phyloP scores from a whole-genome alignment of 2,888 invertebrate genomes.

The Plusia festucae region DNA sequence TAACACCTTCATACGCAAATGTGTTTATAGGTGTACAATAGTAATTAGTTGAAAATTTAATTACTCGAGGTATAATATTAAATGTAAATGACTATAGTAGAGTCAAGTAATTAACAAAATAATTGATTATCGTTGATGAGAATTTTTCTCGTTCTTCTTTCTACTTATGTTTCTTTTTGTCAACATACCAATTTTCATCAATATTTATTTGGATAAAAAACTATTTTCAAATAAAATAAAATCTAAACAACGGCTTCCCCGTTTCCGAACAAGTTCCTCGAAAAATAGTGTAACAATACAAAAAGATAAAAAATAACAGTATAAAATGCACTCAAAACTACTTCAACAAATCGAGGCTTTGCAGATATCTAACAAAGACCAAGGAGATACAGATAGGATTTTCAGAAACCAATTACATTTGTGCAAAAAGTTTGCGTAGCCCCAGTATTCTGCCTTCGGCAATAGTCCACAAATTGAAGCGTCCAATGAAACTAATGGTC shows the following conservation, averaged over 20 bases:
- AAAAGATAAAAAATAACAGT: not conserved
- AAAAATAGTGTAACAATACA: not conserved
- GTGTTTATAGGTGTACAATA: constrained; percentile 35
- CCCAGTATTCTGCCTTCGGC: constrained; percentile 38
- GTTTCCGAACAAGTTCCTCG: no score
- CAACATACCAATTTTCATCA: no score
- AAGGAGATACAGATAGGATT: constrained; percentile 32
- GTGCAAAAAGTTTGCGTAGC: constrained; percentile 48
- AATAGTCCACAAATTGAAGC: constrained; percentile 58
- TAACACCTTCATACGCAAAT: constrained; percentile 47
- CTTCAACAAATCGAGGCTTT: constrained; percentile 20
- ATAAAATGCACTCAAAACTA: constrained; percentile 22
- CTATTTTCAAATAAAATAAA: no score
- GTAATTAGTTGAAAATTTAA: constrained; percentile 40
- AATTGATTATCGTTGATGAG: no score
- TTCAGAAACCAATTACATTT: constrained; percentile 66
- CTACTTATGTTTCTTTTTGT: no score
- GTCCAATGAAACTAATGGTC: constrained; percentile 68
- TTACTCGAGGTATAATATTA: not conserved
- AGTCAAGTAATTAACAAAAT: no score
- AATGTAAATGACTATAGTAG: not conserved
- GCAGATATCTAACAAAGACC: constrained; percentile 23
- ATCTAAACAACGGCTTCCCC: no score
- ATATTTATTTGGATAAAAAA: not conserved
- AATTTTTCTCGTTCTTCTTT: no score